Base-by-base conservation (phyloP, 2,797 vertebrate species). In the Vultur gryphus region DNA sequence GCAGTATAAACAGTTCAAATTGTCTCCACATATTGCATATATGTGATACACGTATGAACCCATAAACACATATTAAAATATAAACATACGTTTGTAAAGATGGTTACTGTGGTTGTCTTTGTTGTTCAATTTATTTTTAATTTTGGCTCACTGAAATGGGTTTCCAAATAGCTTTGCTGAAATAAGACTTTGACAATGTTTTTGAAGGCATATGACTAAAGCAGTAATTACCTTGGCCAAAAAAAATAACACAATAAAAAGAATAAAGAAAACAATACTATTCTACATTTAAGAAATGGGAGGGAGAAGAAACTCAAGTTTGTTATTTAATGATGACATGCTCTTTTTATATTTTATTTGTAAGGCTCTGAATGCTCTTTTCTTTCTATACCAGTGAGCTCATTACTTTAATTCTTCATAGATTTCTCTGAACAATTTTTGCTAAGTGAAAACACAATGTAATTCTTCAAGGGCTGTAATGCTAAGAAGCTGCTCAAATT, bases 371-470 rank as follows among this genome's bases (percentile, higher is more conserved):
- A 97, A 97, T 95, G 75, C 48, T 85, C 61, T 97, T 97, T 96
- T 94, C 95, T 97, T 98, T 96, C 90, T 97, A 73, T 90, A 96
- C 80, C 75, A 97, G 59, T 95, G 86, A 97, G 89, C 96, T 97
- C 96, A 97, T 96, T 97, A 82, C 65, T 97, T 97, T 87, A 96
- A 96, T 97, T 97, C 95, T 87, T 95, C 79, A 95, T 95, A 97
- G 93, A 97, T 97, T 97, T 97, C 95, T 97, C 83, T 79, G 91
- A 95, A 97, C 85, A 97, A 84, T 97, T 97, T 96, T 97, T 94
- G 43, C 97, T 93, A 97, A 97, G 87, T 94, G 96, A 97, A 97
- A 97, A 96, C 80, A 95, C 78, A 96, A 84, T 92, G 94, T 87
- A 93, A 94, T 97, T 97, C 95, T 97, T 98, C 96, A 97, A 93